Evolutionary conservation across 2,888 invertebrate genomes (phyloP), one percentile per base, ranked within the genome.

Genomic region (Drosophila multiciliata): DNA sequence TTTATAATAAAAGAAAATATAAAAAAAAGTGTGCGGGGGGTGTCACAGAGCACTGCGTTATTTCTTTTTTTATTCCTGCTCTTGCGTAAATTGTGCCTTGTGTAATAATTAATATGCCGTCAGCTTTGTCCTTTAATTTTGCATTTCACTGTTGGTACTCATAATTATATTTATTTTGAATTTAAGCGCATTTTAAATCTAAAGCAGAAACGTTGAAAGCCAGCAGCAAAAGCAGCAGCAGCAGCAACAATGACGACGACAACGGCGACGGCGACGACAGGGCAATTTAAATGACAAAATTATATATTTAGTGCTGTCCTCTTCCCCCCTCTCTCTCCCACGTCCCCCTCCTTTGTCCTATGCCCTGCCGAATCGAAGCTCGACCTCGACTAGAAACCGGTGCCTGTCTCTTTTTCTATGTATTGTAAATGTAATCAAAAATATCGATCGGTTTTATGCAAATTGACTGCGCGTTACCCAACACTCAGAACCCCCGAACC

Each of bases 381-480:
- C 66, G 83, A 80, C 80, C 80, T 80, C 83, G 80, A 75, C 83
- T 80, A 73, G 80, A 71, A 80, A 82, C 83, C 80, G 80, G 72
- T 83, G 73, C 73, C 66, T 76, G 71, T 85, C 79, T 83, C 71
- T 75, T 75, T 86, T 83, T 89, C 88, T 83, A 78, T 81, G 87
- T 90, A 90, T 90, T 87, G 87, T 90, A 82, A 83, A 81, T 85
- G 85, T 79, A 76, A 80, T 83, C 85, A 90, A 86, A 91, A 92
- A 90, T 91, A 91, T 91, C 92, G 92, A 91, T 91, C 91, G 92
- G 91, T 86, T 92, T 92, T 91, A 91, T 91, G 91, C 92, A 91
- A 91, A 91, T 91, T 92, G 91, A 92, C 90, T 91, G 90, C 85
- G 88, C 80, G 81, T 80, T 65, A 67, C 58, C 71, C 68, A 65